Evolutionary conservation across 2,797 vertebrate species (phyloP).

Genomic region (Nasua narica): DNA sequence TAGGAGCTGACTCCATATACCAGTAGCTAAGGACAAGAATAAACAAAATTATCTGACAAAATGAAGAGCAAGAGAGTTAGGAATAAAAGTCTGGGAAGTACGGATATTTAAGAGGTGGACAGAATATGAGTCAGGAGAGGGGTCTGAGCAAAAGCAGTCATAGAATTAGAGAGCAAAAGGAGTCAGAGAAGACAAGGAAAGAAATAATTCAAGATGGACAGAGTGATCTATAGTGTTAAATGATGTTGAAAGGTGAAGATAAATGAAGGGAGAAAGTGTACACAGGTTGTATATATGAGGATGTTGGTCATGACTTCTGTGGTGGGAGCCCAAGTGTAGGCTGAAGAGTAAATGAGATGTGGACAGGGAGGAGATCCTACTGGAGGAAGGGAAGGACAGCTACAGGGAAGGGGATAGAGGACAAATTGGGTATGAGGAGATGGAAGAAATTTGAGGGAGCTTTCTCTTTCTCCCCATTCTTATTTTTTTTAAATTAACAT

Average conservation of each 20-base stretch:
- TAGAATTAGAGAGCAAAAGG: background rate
- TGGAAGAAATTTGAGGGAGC: background rate
- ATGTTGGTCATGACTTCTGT: background rate
- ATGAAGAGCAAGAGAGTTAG: slow-evolving; percentile 3
- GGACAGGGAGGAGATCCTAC: background rate
- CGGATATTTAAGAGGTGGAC: background rate
- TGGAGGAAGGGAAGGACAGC: background rate
- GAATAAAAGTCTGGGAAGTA: background rate
- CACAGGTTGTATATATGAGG: background rate
- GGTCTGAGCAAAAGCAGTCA: background rate
- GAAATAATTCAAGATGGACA: background rate
- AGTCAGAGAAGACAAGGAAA: background rate
- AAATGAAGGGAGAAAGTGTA: background rate
- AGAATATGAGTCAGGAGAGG: background rate
- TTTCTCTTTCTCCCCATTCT: background rate
- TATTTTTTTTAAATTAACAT: background rate
- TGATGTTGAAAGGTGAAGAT: background rate
- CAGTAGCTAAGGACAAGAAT: background rate
- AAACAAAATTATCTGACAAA: background rate
- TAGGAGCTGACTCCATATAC: background rate
- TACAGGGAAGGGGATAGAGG: background rate
- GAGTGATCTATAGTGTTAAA: background rate
- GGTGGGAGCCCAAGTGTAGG: background rate
- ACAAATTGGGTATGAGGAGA: background rate
- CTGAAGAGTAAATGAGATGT: background rate